Evolutionary conservation across 2,797 vertebrate genomes (phyloP), one percentile per base, ranked within the genome.

Genomic region (Cercopithecus diana): DNA sequence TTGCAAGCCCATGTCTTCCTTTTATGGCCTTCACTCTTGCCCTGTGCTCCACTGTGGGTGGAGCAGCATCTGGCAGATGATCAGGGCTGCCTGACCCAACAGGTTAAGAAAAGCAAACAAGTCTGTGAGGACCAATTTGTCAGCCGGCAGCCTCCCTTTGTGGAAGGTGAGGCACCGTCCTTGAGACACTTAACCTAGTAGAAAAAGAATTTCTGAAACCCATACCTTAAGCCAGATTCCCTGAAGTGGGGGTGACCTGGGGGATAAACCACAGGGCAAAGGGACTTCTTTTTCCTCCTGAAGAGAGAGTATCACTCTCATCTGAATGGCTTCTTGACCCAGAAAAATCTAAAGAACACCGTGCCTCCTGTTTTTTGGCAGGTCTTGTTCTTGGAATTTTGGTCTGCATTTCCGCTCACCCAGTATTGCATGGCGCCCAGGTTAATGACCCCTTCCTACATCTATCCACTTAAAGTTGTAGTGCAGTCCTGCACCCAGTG

Each of bases 71-170:
- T 80, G 97, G 95, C 93, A 81, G 36, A 30, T 77, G 19, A 70
- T 52, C 57, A 0, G 26, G 45, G 43, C 84, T 50, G 20, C 97
- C 88, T 90, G 88, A 85, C 64, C 81, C 57, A 50, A 39, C 93
- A 50, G 79, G 89, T 76, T 85, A 70, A 75, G 88, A 43, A 89
- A 86, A 94, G 79, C 83, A 79, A 75, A 73, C 92, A 82, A 52
- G 88, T 45, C 24, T 17, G 3, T 57, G 11, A 22, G 50, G 67
- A 41, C 20, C 79, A 36, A 26, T 7, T 52, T 1, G 0, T 14
- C 45, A 72, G 80, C 43, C 26, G 28, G 41, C 43, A 80, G 72
- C 84, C 24, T 41, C 20, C 86, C 61, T 17, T 28, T 57, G 24
- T 87, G n/a, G 43, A 28, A 24, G 39, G 19, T n/a, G 1, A 28